Evolutionary conservation across 2,113 vertebrate species (phyloP), one percentile per base, ranked within the genome.

Genomic region (Tinamus guttatus): DNA sequence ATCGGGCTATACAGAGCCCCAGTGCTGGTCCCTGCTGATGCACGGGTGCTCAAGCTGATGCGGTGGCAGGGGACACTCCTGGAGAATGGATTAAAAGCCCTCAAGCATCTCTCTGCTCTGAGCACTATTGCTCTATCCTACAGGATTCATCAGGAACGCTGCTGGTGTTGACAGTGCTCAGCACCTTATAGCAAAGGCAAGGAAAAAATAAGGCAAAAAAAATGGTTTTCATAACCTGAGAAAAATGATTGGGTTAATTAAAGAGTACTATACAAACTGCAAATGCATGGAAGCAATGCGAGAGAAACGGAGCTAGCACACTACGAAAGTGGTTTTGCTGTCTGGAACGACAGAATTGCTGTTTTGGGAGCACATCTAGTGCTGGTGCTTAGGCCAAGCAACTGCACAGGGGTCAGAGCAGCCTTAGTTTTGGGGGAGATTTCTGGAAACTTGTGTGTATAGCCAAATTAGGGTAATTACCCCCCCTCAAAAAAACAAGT

Each of bases 11-110:
- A 13, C 0, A 0, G 40, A 40, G 41, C 41, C 24, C 38, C 13
- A 8, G 17, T 0, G 0, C 45, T 32, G 43, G n/a, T 27, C 36
- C 2, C 0, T 1, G 4, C 28, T 77, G 2, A 5, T 10, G 13
- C 14, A 2, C 34, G 5, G 51, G 45, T 43, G 19, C 5, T 49
- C 10, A 9, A 21, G 40, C 34, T 64, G n/a, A 18, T 36, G 47
- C n/a, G 27, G 36, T 7, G 47, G 59, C 36, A 81, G 54, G 64
- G 63, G 34, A 51, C 17, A 58, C 36, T 16, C 70, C 4, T 1
- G 65, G 30, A 30, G 58, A 41, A 13, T 3, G 21, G 7, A 5
- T 0, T 6, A 78, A n/a, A 36, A 52, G 11, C 40, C 65, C 76
- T 65, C 12, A 25, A 52, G 68, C 6, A 2, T n/a, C 16, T 63